Conservation (phyloP, 2,888 invertebrate genomes). For the Agrenia bidenticulata region DNA sequence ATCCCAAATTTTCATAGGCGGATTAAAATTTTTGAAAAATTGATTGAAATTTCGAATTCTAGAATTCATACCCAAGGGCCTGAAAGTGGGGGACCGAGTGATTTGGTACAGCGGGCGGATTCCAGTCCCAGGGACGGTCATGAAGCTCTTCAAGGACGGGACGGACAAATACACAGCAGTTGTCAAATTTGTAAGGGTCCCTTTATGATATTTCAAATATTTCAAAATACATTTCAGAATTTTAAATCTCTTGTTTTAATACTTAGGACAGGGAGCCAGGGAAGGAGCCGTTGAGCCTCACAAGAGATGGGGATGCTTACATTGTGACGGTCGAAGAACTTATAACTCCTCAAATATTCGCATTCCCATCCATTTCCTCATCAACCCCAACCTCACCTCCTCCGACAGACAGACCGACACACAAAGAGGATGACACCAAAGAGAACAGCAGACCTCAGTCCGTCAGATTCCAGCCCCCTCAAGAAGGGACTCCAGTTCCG, state of each 20-base stretch:
- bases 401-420: not conserved
- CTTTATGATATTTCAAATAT: not conserved
- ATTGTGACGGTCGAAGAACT: constrained; percentile 43
- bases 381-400: not conserved
- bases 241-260: not conserved
- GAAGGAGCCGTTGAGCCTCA: constrained; percentile 28
- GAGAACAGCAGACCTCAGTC: not conserved
- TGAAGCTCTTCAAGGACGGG: constrained; percentile 37
- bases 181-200: constrained; percentile 39
- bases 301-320: constrained; percentile 42
- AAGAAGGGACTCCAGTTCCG: constrained; percentile 16
- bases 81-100: constrained; percentile 37
- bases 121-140: constrained; percentile 35
- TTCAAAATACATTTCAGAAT: not conserved
- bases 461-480: constrained; percentile 14
- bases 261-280: constrained; percentile 32
- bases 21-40: too few relatives aligned
- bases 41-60: too few relatives aligned
- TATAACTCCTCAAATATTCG: constrained; percentile 34
- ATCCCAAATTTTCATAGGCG: too few relatives aligned
- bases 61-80: constrained; percentile 36
- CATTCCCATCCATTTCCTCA: not conserved
- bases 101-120: constrained; percentile 35
- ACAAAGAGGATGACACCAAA: not conserved
- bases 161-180: constrained; percentile 44